Evolutionary conservation across 2,888 invertebrate species (phyloP).

Genomic region (Thera obeliscata): DNA sequence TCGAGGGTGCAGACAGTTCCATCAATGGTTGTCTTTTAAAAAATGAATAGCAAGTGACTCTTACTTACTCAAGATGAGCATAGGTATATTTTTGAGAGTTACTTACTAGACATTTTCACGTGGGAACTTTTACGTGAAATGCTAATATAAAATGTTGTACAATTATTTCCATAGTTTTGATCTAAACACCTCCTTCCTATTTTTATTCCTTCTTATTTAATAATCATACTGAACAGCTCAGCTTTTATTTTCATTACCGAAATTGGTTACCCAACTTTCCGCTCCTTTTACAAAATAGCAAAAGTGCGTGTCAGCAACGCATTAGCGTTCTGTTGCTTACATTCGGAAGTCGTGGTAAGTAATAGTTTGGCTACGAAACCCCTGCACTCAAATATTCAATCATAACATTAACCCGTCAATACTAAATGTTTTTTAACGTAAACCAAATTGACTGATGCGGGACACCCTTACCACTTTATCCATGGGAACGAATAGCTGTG

Average conservation of each 20-base stretch:
- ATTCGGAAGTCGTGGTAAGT: constrained; percentile 23
- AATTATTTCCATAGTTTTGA: neutral
- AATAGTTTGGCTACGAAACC: constrained; percentile 23
- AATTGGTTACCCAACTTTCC: neutral
- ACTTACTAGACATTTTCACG: neutral
- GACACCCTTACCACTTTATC: constrained; percentile 51
- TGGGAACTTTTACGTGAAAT: neutral
- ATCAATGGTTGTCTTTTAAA: constrained; percentile 55
- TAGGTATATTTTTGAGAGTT: neutral
- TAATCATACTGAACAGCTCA: neutral
- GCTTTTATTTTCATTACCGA: neutral
- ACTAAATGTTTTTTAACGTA: constrained; percentile 45
- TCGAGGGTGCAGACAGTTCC: constrained; percentile 58
- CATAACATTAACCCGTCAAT: constrained; percentile 33
- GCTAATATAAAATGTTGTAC: neutral
- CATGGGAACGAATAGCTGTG: constrained; percentile 64
- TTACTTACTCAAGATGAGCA: constrained; percentile 22
- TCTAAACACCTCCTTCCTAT: no score
- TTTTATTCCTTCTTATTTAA: neutral
- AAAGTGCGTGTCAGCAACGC: constrained; percentile 30
- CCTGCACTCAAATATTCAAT: constrained; percentile 32
- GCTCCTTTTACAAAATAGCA: constrained; percentile 1
- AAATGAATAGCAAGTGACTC: constrained; percentile 39
- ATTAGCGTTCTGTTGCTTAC: constrained; percentile 24
- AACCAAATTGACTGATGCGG: constrained; percentile 55